Evolutionary conservation across 2,797 vertebrate genomes (phyloP).

Genomic region (Netta rufina): DNA sequence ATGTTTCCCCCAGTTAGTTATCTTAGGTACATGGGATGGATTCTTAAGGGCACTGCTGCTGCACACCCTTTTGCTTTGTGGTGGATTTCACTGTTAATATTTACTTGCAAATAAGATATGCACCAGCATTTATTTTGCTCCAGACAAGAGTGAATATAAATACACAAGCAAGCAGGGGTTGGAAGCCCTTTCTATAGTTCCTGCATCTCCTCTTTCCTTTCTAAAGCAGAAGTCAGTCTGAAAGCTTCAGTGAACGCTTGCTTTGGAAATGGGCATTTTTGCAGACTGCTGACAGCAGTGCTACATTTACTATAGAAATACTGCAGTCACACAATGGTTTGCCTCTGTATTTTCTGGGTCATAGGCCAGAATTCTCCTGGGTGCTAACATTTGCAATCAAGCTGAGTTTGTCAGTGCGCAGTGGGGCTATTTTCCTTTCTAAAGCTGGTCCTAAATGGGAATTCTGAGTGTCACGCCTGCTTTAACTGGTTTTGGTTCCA

Average conservation of each 20-base stretch:
- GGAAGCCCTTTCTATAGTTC: slow-evolving; percentile 31
- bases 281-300: slow-evolving; percentile 25
- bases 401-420: not conserved
- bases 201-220: not conserved
- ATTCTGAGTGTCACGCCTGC: slow-evolving; percentile 4
- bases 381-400: slow-evolving; percentile 39
- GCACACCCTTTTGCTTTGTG: not conserved
- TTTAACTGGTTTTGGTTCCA: not conserved
- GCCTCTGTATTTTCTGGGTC: slow-evolving; percentile 46
- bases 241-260: slow-evolving; percentile 51
- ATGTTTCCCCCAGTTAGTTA: not conserved
- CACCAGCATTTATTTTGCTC: not conserved
- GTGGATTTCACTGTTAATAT: not conserved
- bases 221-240: slow-evolving; percentile 39
- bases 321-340: slow-evolving; percentile 1
- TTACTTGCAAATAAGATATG: not conserved
- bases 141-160: not conserved
- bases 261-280: slow-evolving; percentile 64
- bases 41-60: not conserved
- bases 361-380: slow-evolving; percentile 15
- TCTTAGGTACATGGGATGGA: not conserved
- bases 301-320: slow-evolving; percentile 25
- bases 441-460: slow-evolving; percentile 47
- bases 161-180: not conserved
- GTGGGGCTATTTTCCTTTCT: slow-evolving; percentile 43